phyloP scores from a whole-genome alignment of 1,140 invertebrate species.

The Trichonephila clavipes region DNA sequence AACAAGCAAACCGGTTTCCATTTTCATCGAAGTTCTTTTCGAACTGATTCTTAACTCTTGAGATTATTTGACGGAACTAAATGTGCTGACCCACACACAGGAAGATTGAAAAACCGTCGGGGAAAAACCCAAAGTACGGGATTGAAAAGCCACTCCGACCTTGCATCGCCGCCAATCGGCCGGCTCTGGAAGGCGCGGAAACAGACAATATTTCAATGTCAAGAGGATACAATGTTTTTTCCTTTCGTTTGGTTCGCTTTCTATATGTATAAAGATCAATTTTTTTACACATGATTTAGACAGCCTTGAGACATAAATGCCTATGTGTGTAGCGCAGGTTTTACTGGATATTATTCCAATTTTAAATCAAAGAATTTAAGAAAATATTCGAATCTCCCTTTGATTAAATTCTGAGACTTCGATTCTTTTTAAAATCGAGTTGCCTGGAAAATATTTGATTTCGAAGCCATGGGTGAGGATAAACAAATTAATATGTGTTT shows the following conservation, averaged over 20 bases:
- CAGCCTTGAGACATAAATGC: slow-evolving; percentile 7
- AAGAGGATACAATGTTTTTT: slow-evolving; percentile 62
- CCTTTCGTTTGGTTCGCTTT: background rate
- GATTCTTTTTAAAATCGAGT: too few species aligned
- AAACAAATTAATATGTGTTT: too few species aligned
- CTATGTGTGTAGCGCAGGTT: background rate
- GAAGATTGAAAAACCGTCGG: slow-evolving; percentile 46
- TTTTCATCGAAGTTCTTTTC: slow-evolving; percentile 44
- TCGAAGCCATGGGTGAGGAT: too few species aligned
- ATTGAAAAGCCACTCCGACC: slow-evolving; percentile 41
- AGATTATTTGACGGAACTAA: slow-evolving; percentile 57
- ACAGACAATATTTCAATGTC: slow-evolving; percentile 65
- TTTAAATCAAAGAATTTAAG: too few species aligned
- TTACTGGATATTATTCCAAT: background rate
- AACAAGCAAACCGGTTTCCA: slow-evolving; percentile 47
- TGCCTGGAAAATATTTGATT: too few species aligned
- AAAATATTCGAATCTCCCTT: too few species aligned
- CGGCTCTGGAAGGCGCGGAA: slow-evolving; percentile 45
- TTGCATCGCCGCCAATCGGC: slow-evolving; percentile 55
- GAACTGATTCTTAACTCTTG: slow-evolving; percentile 36
- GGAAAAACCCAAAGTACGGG: slow-evolving; percentile 72
- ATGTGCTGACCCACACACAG: slow-evolving; percentile 47
- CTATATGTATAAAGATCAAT: background rate
- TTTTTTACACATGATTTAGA: background rate
- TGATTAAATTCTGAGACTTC: too few species aligned